Evolutionary conservation across 2,888 invertebrate species (phyloP).

Genomic region (Azorinus chamasolen): DNA sequence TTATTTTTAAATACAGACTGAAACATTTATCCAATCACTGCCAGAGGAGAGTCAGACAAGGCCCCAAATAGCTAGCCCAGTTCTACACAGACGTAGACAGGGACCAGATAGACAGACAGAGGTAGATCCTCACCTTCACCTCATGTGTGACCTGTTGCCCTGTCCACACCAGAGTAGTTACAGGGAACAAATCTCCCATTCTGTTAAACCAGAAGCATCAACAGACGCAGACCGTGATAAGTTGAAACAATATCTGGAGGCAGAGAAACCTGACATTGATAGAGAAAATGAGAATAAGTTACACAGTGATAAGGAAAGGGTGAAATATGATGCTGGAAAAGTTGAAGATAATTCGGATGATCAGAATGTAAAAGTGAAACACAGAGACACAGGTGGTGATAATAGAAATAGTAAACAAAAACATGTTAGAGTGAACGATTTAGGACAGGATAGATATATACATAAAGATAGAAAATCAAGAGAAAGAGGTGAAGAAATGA

Average conservation of each 20-base stretch:
- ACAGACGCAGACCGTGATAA: constrained; percentile 10
- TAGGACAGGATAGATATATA: not conserved
- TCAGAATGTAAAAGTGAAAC: not conserved
- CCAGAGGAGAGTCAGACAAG: too few species aligned
- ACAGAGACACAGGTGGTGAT: not conserved
- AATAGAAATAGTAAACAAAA: not conserved
- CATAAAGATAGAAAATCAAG: not conserved
- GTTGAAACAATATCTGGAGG: constrained; percentile 71
- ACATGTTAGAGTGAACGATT: not conserved
- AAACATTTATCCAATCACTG: too few species aligned
- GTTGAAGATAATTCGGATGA: constrained; percentile 5
- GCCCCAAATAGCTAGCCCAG: constrained; percentile 69
- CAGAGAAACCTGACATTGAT: constrained; percentile 75
- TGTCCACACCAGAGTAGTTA: constrained; percentile 62
- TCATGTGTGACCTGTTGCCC: constrained; percentile 76
- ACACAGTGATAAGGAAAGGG: constrained; percentile 2
- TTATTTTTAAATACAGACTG: too few species aligned
- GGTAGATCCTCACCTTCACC: constrained; percentile 75
- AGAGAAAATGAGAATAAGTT: constrained; percentile 4
- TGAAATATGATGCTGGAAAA: not conserved
- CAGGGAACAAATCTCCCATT: not conserved
- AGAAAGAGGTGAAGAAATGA: not conserved
- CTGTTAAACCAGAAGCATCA: not conserved
- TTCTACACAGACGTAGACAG: constrained; percentile 42
- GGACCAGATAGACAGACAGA: constrained; percentile 20